Percentiles rank a stretch among this genome's conserved stretches.
Conservation (phyloP, 64 coral and sea anemone species). For the Trachythela sp. region DNA sequence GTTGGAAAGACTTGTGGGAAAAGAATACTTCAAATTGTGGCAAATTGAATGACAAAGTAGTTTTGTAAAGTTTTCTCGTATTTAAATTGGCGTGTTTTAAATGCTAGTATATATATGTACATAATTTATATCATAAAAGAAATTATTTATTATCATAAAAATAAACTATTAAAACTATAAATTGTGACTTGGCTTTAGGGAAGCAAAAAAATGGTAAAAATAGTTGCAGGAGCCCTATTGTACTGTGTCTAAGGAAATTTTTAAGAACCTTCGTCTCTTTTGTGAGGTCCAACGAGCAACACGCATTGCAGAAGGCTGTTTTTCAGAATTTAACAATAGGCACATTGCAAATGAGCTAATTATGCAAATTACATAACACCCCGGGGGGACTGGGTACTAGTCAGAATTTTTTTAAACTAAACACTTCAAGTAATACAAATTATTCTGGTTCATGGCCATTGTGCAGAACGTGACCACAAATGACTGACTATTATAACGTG, state of each 20-base stretch:
- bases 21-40: too few species aligned
- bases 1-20: too few species aligned
- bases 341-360: background rate
- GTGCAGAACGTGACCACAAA: background rate
- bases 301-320: too few species aligned
- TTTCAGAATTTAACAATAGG: background rate
- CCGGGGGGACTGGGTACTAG: background rate
- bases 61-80: background rate
- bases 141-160: background rate
- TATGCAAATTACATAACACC: background rate
- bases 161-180: background rate
- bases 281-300: too few species aligned
- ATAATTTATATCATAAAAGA: background rate
- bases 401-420: background rate
- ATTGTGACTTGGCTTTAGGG: background rate
- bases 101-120: background rate
- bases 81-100: background rate
- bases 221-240: too few species aligned
- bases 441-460: background rate
- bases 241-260: too few species aligned
- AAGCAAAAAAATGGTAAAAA: background rate
- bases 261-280: too few species aligned
- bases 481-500: background rate
- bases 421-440: background rate
- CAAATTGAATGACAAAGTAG: background rate